Base-by-base conservation (phyloP, 2,113 vertebrate species). In the Tachysurus fulvidraco region DNA sequence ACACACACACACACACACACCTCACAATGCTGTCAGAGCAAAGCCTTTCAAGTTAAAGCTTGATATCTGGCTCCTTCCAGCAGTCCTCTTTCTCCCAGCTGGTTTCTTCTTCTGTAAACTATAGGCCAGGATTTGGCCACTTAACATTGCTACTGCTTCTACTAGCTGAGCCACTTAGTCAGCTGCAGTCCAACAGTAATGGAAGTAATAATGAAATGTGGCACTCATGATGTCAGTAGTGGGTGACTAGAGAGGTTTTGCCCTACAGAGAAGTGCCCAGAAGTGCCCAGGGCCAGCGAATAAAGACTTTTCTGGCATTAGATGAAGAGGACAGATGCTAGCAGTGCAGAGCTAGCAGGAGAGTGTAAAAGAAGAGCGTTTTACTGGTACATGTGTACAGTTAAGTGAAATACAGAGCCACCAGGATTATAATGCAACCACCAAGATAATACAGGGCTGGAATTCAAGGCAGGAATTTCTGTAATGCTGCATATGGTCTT, bases 11-110 rank as follows among this genome's bases (percentile, higher is more conserved):
- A 86, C 76, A 86, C 85, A 86, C 62, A n/a, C 77, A 82, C 41
- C 86, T 88, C 83, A 88, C 80, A 78, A 86, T 84, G 83, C 87
- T 90, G 86, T 86, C 84, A 88, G 81, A 64, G 41, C 60, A 77
- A 86, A 89, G 83, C 86, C 89, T 90, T 88, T 88, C 84, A 88
- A 88, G 81, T 87, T 78, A 59, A 86, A 83, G 83, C 84, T 82
- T 86, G 83, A 88, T 89, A 83, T 80, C 85, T 76, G 67, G 82
- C 67, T 78, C 64, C 21, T 83, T 89, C 67, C 67, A 78, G 79
- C 57, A 87, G 81, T 79, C 41, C 71, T 65, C 67, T 52, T 71
- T 57, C 52, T 78, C 76, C 95, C 94, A 83, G 71, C 36, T 86
- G 85, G 55, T 89, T 88, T 88, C 86, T 85, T 65, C 88, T 89